Percentiles rank a stretch among this genome's conserved stretches.
Conservation (phyloP, 1,140 invertebrate genomes). For the Rhopalosiphum maidis region DNA sequence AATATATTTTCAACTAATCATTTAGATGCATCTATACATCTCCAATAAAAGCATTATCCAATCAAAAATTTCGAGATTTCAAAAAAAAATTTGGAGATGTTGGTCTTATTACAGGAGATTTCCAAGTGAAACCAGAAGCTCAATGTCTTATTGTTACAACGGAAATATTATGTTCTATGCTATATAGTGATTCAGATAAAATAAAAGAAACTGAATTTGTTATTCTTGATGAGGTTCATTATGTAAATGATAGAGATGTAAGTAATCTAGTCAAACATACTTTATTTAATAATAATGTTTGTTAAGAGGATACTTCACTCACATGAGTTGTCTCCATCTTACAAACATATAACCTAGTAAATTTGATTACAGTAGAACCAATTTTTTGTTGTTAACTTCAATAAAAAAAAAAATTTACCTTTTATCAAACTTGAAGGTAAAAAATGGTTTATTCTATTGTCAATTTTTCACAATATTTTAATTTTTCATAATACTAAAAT, state of each 20-base stretch:
- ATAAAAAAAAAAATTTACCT: background rate
- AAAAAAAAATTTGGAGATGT: conserved; percentile 91
- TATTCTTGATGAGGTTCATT: conserved; percentile 99
- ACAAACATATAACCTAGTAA: too few species aligned
- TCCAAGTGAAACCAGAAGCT: conserved; percentile 93
- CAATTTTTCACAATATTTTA: too few species aligned
- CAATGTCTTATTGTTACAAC: conserved; percentile 99
- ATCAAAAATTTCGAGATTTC: conserved; percentile 99
- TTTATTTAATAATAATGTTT: background rate
- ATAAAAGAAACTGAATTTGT: conserved; percentile 97
- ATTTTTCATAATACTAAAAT: too few species aligned
- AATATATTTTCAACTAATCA: conserved; percentile 59
- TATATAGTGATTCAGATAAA: conserved; percentile 74
- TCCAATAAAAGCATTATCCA: conserved; percentile 98
- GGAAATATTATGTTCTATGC: conserved; percentile 85
- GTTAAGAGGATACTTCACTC: background rate
- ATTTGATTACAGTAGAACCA: too few species aligned
- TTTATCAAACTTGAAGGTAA: background rate
- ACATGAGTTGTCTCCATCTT: too few species aligned
- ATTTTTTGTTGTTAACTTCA: too few species aligned
- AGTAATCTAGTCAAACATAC: conserved; percentile 59
- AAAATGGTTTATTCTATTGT: too few species aligned
- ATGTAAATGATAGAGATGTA: conserved; percentile 96
- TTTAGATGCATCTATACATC: conserved; percentile 96
- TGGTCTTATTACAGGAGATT: conserved; percentile 93